These are phyloP conservation scores for Arremon aurantiirostris DNA, from an alignment of 2,797 vertebrate species.

Conservation along the genomic window DNA sequence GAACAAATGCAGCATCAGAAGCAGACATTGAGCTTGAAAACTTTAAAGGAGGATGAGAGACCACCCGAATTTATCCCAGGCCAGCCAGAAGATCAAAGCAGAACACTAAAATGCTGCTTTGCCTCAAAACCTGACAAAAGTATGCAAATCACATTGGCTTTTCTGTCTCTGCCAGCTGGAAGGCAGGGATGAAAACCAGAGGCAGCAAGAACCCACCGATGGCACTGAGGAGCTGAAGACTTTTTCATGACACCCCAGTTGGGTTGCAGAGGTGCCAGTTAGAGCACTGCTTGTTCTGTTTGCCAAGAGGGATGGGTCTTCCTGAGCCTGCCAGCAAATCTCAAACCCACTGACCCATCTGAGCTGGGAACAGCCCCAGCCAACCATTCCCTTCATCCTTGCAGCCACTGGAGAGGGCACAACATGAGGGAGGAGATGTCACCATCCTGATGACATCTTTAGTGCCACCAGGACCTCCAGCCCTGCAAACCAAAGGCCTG, in stretches of 20 bases:
- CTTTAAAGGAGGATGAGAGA: slow-evolving; percentile 12
- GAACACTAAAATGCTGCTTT: not conserved
- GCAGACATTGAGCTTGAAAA: not conserved
- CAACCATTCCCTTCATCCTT: not conserved
- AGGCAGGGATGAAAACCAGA: not conserved
- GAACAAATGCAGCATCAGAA: slow-evolving; percentile 12
- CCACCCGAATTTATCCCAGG: not conserved
- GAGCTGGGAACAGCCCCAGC: not conserved
- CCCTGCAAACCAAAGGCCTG: not conserved
- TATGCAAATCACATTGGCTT: not conserved
- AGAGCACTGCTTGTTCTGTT: not conserved
- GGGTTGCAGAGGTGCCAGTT: not conserved
- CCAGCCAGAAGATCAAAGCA: not conserved
- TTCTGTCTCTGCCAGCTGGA: not conserved
- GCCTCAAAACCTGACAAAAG: slow-evolving; percentile 8
- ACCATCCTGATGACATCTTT: not conserved
- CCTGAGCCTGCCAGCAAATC: not conserved
- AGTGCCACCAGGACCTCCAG: not conserved
- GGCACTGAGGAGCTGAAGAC: not conserved
- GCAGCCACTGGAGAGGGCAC: not conserved
- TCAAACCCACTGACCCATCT: not conserved
- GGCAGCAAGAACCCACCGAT: not conserved
- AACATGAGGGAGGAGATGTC: not conserved
- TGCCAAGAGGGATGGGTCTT: not conserved
- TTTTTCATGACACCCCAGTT: not conserved